Evolutionary conservation across 2,888 invertebrate species (phyloP), one percentile per base, ranked within the genome.

Genomic region (Drosophila borborema): DNA sequence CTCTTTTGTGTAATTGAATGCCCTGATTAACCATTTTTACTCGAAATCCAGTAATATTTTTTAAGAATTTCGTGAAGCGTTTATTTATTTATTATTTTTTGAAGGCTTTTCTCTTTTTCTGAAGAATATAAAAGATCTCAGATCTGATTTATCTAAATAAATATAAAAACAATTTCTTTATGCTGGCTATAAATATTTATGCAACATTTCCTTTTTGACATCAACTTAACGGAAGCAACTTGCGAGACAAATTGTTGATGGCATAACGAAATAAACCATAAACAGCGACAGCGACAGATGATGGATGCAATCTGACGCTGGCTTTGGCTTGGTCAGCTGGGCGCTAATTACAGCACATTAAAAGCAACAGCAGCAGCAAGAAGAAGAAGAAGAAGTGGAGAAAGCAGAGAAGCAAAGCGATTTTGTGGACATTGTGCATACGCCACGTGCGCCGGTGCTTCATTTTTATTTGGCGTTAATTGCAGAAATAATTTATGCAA

Each of bases 401-500:
- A 9, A 41, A 28, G 28, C 55, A 12, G 55, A 28, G 41, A 12
- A 18, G n/a, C 10, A 34, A 49, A 49, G 18, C 43, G 49, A 65
- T 43, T 31, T 18, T n/a, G 41, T 36, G 8, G 8, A 43, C 9
- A 60, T 66, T 74, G 64, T 51, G 69, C 38, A 77, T 77, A 77
- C 72, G 69, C 51, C 72, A 53, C 46, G 64, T 75, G 72, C 43
- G 46, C 14, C 46, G 1, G 56, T 34, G 23, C 56, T 63, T 56
- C 48, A 67, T 62, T 65, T 67, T 59, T 71, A 61, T 66, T 62
- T 53, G 9, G 40, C 53, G 61, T 62, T 68, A 81, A 73, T 75
- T 73, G 58, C 56, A 38, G 31, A 51, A 18, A 74, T 77, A 69
- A 74, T 74, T 72, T 61, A 73, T 62, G 68, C 66, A 54, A 64